Base-by-base conservation (phyloP, 2,888 invertebrate species). In the Iphiclides podalirius region DNA sequence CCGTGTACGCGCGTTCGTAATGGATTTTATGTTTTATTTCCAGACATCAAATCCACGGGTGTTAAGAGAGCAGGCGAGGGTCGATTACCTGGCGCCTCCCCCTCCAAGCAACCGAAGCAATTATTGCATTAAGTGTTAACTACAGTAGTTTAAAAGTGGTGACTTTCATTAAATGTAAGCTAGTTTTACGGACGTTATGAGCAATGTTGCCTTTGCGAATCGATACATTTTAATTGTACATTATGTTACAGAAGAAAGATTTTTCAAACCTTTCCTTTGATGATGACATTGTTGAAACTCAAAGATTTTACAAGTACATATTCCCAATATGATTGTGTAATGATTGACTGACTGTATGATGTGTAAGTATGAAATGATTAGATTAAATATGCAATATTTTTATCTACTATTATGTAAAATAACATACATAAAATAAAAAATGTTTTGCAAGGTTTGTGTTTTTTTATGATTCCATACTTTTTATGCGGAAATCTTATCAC, bases 61-160 rank as follows among this genome's bases (percentile, higher is more conserved):
- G 77, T 88, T 50, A 89, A 89, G 63, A 61, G 89, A 38, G 71
- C 85, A 23, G 84, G 87, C 47, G 89, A 89, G 20, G 76, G 75
- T 14, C 69, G 89, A 56, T 54, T 89, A 53, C 79, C 88, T 2
- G 89, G 89, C 54, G 87, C 89, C 4, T 89, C 89, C 12, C 88
- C 89, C 1, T 85, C 88, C 4, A 89, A 89, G 59, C 89, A 89
- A 61, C 75, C 83, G 9, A 89, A 89, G 59, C 84, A 84, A 64
- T 58, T 87, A 55, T 59, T 87, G 61, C 86, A 88, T 66, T 88
- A 71, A 79, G 67, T 63, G 63, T 59, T 61, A 50, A 59, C 52
- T 52, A 54, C 39, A 60, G 47, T 52, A 34, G 13, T 13, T 23
- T 23, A 17, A 20, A 34, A 20, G 33, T 35, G 23, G 39, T 39